Evolutionary conservation across 2,797 vertebrate species (phyloP), one percentile per base, ranked within the genome.

Genomic region (Acanthopagrus latus): DNA sequence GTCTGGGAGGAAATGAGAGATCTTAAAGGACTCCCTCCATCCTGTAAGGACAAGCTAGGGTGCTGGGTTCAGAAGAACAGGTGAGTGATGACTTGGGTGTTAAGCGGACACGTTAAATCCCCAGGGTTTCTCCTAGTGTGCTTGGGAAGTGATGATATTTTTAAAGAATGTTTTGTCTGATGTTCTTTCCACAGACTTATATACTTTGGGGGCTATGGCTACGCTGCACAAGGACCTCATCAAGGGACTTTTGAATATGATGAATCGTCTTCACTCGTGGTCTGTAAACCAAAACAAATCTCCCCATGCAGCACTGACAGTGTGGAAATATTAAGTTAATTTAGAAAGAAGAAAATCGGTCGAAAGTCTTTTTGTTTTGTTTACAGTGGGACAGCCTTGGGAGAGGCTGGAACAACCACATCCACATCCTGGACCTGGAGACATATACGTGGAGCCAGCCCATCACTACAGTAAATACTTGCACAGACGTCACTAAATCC

Each of bases 201-300:
- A 81, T 99, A 96, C 94, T 99, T 99, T 86, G 98, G 98, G n/a
- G 98, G 98, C n/a, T 99, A 99, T 44, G 98, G 98, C 43, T 99
- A 98, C 52, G 95, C 95, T 58, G 96, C 96, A 41, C 96, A 96
- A 85, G 96, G 95, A 50, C 90, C 93, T 46, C 96, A 97, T 82
- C 87, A 93, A 50, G 98, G 98, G 83, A 97, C 95, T 0, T 99
- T 99, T 89, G 97, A 98, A 89, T 97, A 96, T 16, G 98, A 99
- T 68, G 97, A 98, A 87, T 97, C 96, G 0, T 98, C 97, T 5
- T 98, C 97, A 21, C 94, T 97, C 74, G 93, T 96, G 96, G 97
- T 98, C 81, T 81, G 95, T 87, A 41, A 25, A 82, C 51, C 58
- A 59, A 29, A 59, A 29, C 25, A 70, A 7, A 10, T 51, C 33